These are phyloP conservation scores for Heliconius himera DNA, from an alignment of 1,140 invertebrate species.

Conservation along the genomic window DNA sequence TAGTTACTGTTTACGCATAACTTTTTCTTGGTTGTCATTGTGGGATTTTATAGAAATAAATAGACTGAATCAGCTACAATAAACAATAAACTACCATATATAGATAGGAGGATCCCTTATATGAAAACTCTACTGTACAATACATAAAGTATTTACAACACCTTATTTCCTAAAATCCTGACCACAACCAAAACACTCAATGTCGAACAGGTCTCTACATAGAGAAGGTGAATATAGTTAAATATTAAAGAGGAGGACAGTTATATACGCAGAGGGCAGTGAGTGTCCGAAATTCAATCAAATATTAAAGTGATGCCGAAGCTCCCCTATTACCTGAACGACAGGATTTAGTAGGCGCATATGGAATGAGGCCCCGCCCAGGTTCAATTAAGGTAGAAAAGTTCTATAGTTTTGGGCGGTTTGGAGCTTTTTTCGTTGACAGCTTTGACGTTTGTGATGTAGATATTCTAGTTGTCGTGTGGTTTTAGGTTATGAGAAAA, in stretches of 20 bases:
- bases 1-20: too few relatives aligned
- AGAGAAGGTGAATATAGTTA: neutral
- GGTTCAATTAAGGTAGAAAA: conserved; percentile 51
- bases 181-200: neutral
- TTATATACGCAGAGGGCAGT: neutral
- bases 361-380: conserved; percentile 59
- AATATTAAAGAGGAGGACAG: conserved; percentile 27
- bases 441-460: neutral
- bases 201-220: neutral
- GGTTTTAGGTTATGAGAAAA: neutral
- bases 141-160: neutral
- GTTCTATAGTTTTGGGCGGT: conserved; percentile 37
- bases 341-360: conserved; percentile 59
- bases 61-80: too few relatives aligned
- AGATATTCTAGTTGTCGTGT: neutral
- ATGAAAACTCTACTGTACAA: too few relatives aligned
- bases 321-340: conserved; percentile 47
- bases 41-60: too few relatives aligned
- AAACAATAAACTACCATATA: too few relatives aligned
- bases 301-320: conserved; percentile 71
- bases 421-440: neutral
- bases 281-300: conserved; percentile 66
- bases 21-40: too few relatives aligned
- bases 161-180: neutral
- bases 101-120: too few relatives aligned